Conservation (phyloP, 2,113 vertebrate genomes). For the Calyptomena viridis region DNA sequence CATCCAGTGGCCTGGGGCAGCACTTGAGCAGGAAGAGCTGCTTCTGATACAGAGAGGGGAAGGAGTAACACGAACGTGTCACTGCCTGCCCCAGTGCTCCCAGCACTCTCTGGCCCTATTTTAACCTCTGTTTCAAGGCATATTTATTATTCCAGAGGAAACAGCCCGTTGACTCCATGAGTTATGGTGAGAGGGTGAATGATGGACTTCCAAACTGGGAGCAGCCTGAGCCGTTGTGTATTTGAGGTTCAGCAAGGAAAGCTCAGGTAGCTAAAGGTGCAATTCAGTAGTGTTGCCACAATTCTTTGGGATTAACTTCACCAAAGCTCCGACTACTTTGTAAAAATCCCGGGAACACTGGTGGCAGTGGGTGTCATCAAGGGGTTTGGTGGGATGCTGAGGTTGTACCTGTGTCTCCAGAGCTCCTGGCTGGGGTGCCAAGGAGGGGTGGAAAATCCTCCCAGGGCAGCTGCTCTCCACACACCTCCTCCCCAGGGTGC, state of each 20-base stretch:
- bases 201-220: background rate
- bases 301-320: background rate
- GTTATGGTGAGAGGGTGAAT: background rate
- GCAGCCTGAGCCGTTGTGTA: background rate
- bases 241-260: background rate
- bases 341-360: background rate
- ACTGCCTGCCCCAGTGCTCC: background rate
- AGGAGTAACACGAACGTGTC: background rate
- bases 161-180: background rate
- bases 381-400: background rate
- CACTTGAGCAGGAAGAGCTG: background rate
- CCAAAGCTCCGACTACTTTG: background rate
- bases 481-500: background rate
- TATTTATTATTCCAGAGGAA: conserved; percentile 38
- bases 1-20: background rate
- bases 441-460: background rate
- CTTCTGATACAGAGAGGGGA: background rate
- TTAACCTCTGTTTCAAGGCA: conserved; percentile 28
- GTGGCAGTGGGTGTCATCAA: background rate
- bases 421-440: background rate
- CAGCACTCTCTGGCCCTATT: background rate
- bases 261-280: background rate
- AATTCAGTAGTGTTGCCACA: background rate
- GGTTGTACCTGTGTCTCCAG: background rate
- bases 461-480: background rate